Evolutionary conservation across 2,113 vertebrate genomes (phyloP).

Genomic region (Poecilia latipinna): DNA sequence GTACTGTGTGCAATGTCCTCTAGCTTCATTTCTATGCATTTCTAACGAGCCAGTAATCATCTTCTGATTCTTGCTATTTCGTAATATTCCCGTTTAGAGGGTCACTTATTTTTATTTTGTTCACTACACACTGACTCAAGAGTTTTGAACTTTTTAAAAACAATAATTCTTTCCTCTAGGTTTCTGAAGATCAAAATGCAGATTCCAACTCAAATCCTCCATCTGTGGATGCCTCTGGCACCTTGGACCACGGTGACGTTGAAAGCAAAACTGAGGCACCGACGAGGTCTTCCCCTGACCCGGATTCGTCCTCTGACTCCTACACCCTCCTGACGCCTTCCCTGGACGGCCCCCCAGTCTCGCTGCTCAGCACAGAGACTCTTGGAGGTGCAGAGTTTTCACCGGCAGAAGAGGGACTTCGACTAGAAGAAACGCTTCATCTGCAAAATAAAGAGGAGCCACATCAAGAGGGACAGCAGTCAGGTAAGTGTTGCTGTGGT

Average conservation of each 20-base stretch:
- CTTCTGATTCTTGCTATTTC: neutral
- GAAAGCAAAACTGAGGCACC: slow-evolving; percentile 31
- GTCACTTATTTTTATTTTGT: too few relatives aligned
- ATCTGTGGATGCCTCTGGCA: slow-evolving; percentile 26
- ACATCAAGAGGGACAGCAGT: slow-evolving; percentile 48
- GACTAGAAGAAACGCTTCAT: slow-evolving; percentile 16
- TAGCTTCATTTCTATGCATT: slow-evolving; percentile 4
- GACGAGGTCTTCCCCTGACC: slow-evolving; percentile 35
- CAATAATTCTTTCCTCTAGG: slow-evolving; percentile 40
- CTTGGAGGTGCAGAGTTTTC: slow-evolving; percentile 45
- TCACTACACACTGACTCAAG: neutral
- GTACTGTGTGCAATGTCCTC: neutral
- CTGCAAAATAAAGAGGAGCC: slow-evolving; percentile 14
- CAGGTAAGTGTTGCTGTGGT: slow-evolving; percentile 22
- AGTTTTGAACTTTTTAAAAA: neutral
- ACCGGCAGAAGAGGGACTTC: slow-evolving; percentile 36
- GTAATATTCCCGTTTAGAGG: neutral
- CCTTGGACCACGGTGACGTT: slow-evolving; percentile 26
- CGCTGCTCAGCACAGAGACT: slow-evolving; percentile 59
- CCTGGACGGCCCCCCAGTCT: slow-evolving; percentile 44
- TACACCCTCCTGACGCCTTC: slow-evolving; percentile 67
- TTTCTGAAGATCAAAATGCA: slow-evolving; percentile 42
- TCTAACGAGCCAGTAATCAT: neutral
- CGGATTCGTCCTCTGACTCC: slow-evolving; percentile 74
- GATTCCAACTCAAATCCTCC: slow-evolving; percentile 33